Evolutionary conservation across 35 echinoderm and acorn worm species (phyloP), one percentile per base, ranked within the genome.

Genomic region (Lytechinus variegatus): DNA sequence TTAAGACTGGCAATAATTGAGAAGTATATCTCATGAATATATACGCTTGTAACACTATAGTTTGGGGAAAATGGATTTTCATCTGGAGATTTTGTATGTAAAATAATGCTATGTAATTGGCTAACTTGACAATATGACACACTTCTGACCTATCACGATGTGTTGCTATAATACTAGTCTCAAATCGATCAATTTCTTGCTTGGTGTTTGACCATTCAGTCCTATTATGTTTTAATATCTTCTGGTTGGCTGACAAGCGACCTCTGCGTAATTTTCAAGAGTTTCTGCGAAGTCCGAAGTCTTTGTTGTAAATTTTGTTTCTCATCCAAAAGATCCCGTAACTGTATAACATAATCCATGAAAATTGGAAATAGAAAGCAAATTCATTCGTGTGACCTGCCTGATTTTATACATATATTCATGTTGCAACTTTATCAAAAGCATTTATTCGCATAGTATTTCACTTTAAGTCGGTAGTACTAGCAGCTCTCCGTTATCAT

Each of bases 221-320:
- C 28, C n/a, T 33, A 51, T 52, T 33, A 7, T n/a, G 12, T 29
- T 19, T 89, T 53, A 1, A 52, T 6, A 0, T 89, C 28, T 12
- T 90, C 88, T 52, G 88, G 52, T 90, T 90, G 88, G 88, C 28
- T 90, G 8, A 90, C 88, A 10, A 54, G 29, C 7, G 88, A 44
- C 88, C 52, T 90, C 88, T 90, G 88, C 5, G 88, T 10, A 54
- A 52, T 33, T 6, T 29, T 28, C n/a, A 90, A 54, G 10, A 90
- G 52, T 52, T 19, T 90, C 88, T 90, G 88, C 13, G 88, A 90
- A 44, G 88, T 90, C 9, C 21, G 88, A 10, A 90, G 88, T 90
- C 88, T 90, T 16, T 90, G 27, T 90, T 90, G 88, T 54, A 90
- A 90, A 52, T 19, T 90, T 44, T 90, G 88, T 90, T 90, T 90